phyloP scores from a whole-genome alignment of 2,113 vertebrate genomes.

The Mirza zaza region DNA sequence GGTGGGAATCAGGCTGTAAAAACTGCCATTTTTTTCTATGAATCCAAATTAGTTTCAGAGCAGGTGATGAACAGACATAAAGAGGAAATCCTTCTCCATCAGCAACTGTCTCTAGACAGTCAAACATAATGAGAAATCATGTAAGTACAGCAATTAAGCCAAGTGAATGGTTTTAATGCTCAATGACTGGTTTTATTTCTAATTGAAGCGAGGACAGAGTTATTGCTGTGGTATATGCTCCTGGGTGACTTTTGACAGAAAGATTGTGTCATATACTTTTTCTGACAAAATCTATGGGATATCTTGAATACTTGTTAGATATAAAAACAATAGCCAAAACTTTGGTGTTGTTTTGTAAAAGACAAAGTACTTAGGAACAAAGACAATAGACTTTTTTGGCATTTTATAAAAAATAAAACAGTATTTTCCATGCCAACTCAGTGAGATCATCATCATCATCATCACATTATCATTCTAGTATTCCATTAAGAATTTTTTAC shows the following conservation, averaged over 20 bases:
- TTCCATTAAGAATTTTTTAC: not conserved
- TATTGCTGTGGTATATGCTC: not conserved
- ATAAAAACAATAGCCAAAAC: not conserved
- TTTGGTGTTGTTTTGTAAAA: not conserved
- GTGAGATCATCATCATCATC: not conserved
- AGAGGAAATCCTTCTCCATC: constrained; percentile 54
- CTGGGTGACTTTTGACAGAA: constrained; percentile 9
- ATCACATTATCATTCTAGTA: not conserved
- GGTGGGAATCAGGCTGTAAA: not conserved
- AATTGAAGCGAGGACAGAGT: constrained; percentile 37
- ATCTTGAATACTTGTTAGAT: not conserved
- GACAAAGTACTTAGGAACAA: not conserved
- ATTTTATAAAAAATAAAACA: not conserved
- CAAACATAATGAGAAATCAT: constrained; percentile 70
- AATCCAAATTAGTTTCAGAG: constrained; percentile 61
- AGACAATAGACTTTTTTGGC: not conserved
- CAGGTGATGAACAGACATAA: constrained; percentile 65
- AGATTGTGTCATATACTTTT: not conserved
- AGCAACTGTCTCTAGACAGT: constrained; percentile 58
- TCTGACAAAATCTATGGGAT: not conserved
- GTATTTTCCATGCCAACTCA: not conserved
- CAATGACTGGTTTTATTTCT: constrained; percentile 75
- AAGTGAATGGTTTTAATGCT: constrained; percentile 67
- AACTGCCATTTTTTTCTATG: not conserved
- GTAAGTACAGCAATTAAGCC: constrained; percentile 70